phyloP scores from a whole-genome alignment of 1,140 invertebrate genomes.

The Globodera ellingtonae region DNA sequence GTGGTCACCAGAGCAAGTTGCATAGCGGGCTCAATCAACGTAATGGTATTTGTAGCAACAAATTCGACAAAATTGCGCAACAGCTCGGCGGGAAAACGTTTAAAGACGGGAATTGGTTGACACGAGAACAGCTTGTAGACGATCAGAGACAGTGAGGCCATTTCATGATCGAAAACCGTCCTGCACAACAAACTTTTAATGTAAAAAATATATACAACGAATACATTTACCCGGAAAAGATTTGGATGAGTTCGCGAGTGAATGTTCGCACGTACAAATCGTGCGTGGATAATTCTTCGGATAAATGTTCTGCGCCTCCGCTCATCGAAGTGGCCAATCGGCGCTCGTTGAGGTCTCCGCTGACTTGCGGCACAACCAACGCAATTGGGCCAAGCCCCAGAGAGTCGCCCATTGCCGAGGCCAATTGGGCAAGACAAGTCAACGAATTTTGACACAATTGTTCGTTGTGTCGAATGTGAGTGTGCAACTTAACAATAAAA shows the following conservation, averaged over 20 bases:
- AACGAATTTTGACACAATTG: constrained; percentile 35
- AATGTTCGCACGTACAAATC: constrained; percentile 32
- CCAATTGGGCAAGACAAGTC: constrained; percentile 36
- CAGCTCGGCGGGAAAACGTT: constrained; percentile 30
- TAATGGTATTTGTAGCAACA: constrained; percentile 22
- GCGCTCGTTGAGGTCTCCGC: constrained; percentile 10
- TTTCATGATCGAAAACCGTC: constrained; percentile 26
- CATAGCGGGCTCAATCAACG: constrained; percentile 17
- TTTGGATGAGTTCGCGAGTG: constrained; percentile 19
- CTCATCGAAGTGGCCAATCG: constrained; percentile 24
- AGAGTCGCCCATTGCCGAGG: constrained; percentile 35
- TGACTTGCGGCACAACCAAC: constrained; percentile 16
- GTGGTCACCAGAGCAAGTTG: constrained; percentile 12
- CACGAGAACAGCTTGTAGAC: constrained; percentile 34
- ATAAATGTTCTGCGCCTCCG: background rate
- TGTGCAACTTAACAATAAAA: constrained; percentile 21
- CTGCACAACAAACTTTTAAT: constrained; percentile 8
- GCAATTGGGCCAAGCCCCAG: constrained; percentile 23
- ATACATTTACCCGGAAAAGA: constrained; percentile 27
- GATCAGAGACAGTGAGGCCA: constrained; percentile 30
- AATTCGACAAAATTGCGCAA: constrained; percentile 33
- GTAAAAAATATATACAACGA: background rate
- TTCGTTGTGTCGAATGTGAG: constrained; percentile 26
- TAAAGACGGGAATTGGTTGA: constrained; percentile 33
- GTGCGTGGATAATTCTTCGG: constrained; percentile 1